A percentile compares a stretch with the other conserved stretches of the same genome.
Conservation (phyloP, 1,140 invertebrate genomes). For the Melanaphis sacchari region DNA sequence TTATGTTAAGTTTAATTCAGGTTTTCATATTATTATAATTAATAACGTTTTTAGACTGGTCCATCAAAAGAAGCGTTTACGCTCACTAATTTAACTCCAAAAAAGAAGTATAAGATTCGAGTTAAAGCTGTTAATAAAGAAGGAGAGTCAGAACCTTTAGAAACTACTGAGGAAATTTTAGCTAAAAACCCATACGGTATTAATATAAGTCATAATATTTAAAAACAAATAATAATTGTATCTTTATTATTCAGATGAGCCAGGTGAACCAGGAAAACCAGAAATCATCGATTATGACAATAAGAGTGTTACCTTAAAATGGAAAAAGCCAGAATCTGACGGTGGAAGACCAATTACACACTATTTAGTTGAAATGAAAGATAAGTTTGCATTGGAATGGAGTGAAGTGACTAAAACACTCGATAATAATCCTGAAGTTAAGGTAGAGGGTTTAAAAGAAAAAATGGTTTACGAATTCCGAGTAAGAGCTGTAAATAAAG, state of each 20-base stretch:
- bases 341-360: constrained; percentile 94
- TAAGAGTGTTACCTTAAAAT: constrained; percentile 86
- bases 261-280: constrained; percentile 87
- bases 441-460: constrained; percentile 89
- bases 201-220: not conserved
- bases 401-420: constrained; percentile 82
- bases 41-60: constrained; percentile 60
- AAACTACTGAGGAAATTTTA: constrained; percentile 84
- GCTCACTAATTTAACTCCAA: constrained; percentile 91
- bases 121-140: constrained; percentile 99
- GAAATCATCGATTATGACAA: constrained; percentile 94
- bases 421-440: constrained; percentile 78
- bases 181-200: constrained; percentile 97
- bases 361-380: constrained; percentile 95
- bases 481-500: constrained; percentile 90
- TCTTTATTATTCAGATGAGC: constrained; percentile 73
- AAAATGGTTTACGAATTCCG: constrained; percentile 94
- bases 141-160: constrained; percentile 94
- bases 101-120: constrained; percentile 98
- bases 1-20: not conserved
- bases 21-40: not conserved
- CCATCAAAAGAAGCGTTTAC: constrained; percentile 81
- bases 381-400: constrained; percentile 92
- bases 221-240: not conserved
- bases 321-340: constrained; percentile 87